Conservation (phyloP, 1,140 invertebrate genomes). For the Parapsyche elsis region DNA sequence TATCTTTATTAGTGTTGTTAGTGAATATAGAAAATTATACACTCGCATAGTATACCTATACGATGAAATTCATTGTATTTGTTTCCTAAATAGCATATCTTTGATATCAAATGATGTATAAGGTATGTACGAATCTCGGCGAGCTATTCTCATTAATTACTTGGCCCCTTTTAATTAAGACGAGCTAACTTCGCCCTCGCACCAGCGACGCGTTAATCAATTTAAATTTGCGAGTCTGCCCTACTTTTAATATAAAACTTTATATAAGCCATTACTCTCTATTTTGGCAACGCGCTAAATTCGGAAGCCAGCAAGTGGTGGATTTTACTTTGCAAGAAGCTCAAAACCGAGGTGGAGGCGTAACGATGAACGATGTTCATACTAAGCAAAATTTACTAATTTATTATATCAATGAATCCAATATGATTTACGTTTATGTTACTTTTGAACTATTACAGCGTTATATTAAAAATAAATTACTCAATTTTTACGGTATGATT, state of each 20-base stretch:
- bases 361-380: slow-evolving; percentile 12
- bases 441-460: too few species aligned
- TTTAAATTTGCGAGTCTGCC: slow-evolving; percentile 15
- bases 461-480: too few species aligned
- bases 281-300: background rate
- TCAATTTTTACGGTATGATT: too few species aligned
- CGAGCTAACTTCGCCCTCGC: background rate
- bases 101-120: too few species aligned
- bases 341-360: background rate
- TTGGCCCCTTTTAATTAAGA: slow-evolving; percentile 14
- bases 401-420: too few species aligned
- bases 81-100: too few species aligned
- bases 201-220: slow-evolving; percentile 22
- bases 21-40: too few species aligned
- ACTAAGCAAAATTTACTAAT: background rate
- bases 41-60: too few species aligned
- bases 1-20: too few species aligned
- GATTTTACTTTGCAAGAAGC: background rate
- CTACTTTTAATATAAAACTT: slow-evolving; percentile 7
- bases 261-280: slow-evolving; percentile 16
- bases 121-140: too few species aligned
- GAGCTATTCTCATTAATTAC: background rate
- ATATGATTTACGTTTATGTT: too few species aligned
- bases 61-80: too few species aligned
- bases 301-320: background rate